phyloP scores from a whole-genome alignment of 2,113 vertebrate genomes.

The Echinops telfairi region DNA sequence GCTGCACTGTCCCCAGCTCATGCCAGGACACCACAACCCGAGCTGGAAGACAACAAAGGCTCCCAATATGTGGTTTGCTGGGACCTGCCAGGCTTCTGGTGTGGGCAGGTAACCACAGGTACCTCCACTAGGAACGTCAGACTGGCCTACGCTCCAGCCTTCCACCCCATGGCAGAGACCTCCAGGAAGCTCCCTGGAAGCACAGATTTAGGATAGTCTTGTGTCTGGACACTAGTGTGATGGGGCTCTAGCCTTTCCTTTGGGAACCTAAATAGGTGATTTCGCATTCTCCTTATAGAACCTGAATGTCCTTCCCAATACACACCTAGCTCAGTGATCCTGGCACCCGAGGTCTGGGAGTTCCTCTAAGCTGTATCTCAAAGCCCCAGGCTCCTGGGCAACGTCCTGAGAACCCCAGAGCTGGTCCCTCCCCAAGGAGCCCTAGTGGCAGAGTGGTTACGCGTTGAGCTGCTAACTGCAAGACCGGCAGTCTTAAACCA shows the following conservation, averaged over 20 bases:
- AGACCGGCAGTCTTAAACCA: no score
- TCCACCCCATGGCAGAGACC: rapidly evolving
- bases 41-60: not conserved
- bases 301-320: not conserved
- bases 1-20: not conserved
- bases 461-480: no score
- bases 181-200: constrained; percentile 1
- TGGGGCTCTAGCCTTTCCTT: not conserved
- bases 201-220: not conserved
- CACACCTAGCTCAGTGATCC: not conserved
- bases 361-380: not conserved
- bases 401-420: not conserved
- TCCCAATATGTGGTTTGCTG: not conserved
- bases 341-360: not conserved
- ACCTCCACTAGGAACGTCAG: not conserved
- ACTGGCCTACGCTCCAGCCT: not conserved
- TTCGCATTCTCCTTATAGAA: not conserved
- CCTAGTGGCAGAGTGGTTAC: no score
- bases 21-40: not conserved
- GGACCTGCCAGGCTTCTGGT: not conserved
- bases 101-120: not conserved
- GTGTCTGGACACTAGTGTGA: not conserved
- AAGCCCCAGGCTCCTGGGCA: not conserved
- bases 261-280: not conserved
- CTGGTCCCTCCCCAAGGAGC: not conserved